Base-by-base conservation (phyloP, 1,140 invertebrate genomes). In the Papilio xuthus region DNA sequence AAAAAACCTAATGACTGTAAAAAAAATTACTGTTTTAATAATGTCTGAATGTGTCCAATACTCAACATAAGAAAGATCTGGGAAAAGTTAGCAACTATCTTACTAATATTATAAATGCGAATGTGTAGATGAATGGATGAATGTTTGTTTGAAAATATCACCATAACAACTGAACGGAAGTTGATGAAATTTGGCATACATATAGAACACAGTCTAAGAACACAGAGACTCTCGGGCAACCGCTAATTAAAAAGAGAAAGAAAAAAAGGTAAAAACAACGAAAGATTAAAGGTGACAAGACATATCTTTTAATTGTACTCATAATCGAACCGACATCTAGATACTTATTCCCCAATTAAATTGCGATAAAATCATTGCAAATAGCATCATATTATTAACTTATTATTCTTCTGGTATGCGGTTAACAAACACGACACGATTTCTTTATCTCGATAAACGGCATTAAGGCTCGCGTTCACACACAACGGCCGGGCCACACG, bases 371-470 rank as follows among this genome's bases (percentile, higher is more conserved):
- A 60, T 23, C 12, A 60, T 23, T 60, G 12, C 4, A 23, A 60
- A 20, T 12, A 60, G 23, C 56, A 23, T 60, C 56, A 23, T 60
- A 23, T 23, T n/a, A 26, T 60, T 60, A 63, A 63, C 26, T 63
- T 63, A 23, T 28, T 63, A 63, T 63, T 63, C 60, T 63, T 63
- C 28, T 63, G 60, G 60, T 28, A 63, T 63, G 60, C 60, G 60
- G 60, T 63, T 63, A 28, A 63, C 26, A 63, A 63, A 63, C 60
- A 63, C 60, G 60, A 63, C 60, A 63, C 60, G 60, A 63, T 63
- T 28, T 63, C 60, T 63, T 63, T 63, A 63, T 63, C 60, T 63
- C 60, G 60, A 63, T 63, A 63, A 63, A 26, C 56, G 23, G 56
- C 23, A 26, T 63, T 63, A 28, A 63, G 23, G 20, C 56, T 63